Evolutionary conservation across 2,797 vertebrate genomes (phyloP), one percentile per base, ranked within the genome.

Genomic region (Knipowitschia caucasica): DNA sequence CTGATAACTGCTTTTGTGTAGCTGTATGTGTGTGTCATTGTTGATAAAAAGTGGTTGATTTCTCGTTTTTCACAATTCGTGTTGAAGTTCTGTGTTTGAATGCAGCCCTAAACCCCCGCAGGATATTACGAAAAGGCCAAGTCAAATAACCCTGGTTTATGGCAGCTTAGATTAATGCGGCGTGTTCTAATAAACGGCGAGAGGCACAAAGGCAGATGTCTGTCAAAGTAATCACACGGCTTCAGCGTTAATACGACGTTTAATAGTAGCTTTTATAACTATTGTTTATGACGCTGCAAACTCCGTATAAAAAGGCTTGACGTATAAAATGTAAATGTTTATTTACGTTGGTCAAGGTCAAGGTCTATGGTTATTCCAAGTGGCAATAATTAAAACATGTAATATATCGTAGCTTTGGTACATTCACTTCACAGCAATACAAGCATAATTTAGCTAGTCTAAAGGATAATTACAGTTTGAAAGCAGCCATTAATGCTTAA

Each of bases 41-140:
- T 21, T 39, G 36, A 39, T 20, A 39, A 39, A 18, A 39, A 39
- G 18, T 10, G 18, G 4, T 7, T 18, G 24, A 18, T 21, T 36
- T 44, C 5, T 31, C 7, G n/a, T n/a, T 6, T 30, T 7, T 44
- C 21, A 45, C 29, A 15, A 15, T 46, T 18, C 20, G 15, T 11
- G 43, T 9, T 14, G 2, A 45, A 10, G 15, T 46, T 7, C 7
- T 29, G 12, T 24, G n/a, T 25, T 43, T 43, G 21, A 43, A 46
- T 30, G 26, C 3, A 10, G 3, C 3, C 26, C 42, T 27, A 3
- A 5, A 9, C 24, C 4, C 5, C 5, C 14, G 27, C 27, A 31
- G 45, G 45, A 47, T 47, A 30, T 47, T 47, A 20, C 25, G 30
- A 46, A 30, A 18, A 17, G 10, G 25, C 5, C n/a, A 27, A 46